Evolutionary conservation across 2,113 vertebrate species (phyloP), one percentile per base, ranked within the genome.

Genomic region (Leptocoma aspasia): DNA sequence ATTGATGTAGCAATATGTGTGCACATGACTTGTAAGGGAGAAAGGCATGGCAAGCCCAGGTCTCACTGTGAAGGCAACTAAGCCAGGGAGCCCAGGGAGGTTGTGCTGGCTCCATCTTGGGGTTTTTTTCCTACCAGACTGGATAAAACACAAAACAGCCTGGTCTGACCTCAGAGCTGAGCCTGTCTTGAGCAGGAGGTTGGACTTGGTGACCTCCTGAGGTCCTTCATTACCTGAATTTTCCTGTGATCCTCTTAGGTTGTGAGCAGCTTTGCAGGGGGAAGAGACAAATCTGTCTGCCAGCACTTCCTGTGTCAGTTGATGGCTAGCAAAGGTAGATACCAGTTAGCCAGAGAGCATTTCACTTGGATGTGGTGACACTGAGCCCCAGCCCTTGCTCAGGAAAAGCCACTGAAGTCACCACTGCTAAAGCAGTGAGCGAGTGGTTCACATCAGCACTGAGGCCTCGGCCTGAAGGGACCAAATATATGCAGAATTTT

Each of bases 231-330:
- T 76, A 57, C 75, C 53, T 49, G 49, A 68, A 49, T 85, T 85
- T 90, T 93, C 61, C 49, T 81, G 33, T 90, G 82, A 92, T 90
- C 94, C 79, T 86, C 24, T 96, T 90, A 88, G 33, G 13, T 14
- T 37, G 63, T 81, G 59, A 92, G 72, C 86, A 93, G 86, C 76
- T 94, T 94, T 94, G 64, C 47, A 56, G 56, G 63, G 42, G 45
- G 39, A 53, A 70, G 54, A 77, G 82, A 56, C 50, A 75, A 65
- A 78, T 83, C 16, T 80, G 39, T 19, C 41, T 1, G 1, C 15
- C 50, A 33, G 11, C 12, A 7, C 10, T 73, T 88, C 42, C 31
- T 66, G 1, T 66, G n/a, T 28, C 33, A 52, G 18, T 3, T 53
- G 66, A 3, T 80, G 19, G 15, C 75, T 47, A 19, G 3, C 44